Conservation (phyloP, 2,797 vertebrate species). For the Uromys caudimaculatus region DNA sequence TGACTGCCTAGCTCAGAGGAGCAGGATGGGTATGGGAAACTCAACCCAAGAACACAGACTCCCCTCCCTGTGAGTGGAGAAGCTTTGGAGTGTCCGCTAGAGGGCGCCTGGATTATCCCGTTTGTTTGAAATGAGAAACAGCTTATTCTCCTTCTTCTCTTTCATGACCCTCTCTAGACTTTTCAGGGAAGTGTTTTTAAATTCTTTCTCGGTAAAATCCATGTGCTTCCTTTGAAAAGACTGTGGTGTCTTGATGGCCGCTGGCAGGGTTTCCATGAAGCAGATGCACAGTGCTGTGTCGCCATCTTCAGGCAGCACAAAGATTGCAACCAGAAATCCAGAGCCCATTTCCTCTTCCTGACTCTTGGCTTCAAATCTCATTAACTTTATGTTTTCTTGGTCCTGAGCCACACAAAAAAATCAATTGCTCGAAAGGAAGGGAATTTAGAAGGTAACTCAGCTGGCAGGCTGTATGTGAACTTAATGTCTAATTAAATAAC, state of each 20-base stretch:
- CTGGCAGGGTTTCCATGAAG: neutral
- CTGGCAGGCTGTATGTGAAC: neutral
- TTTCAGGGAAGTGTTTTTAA: conserved; percentile 40
- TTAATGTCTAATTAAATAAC: neutral
- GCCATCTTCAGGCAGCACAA: conserved; percentile 74
- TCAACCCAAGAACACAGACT: neutral
- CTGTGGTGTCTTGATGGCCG: neutral
- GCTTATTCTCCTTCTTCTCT: neutral
- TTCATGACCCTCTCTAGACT: neutral
- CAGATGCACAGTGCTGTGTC: neutral
- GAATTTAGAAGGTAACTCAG: neutral
- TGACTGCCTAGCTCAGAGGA: neutral
- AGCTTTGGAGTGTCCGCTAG: neutral
- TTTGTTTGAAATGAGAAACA: conserved; percentile 33
- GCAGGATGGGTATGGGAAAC: neutral
- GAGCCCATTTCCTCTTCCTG: neutral
- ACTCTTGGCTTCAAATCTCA: neutral
- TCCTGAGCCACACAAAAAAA: conserved; percentile 10
- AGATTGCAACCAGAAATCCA: conserved; percentile 2
- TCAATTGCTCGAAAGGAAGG: neutral
- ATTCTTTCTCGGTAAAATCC: conserved; percentile 15
- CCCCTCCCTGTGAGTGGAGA: accelerated
- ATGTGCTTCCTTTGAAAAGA: neutral
- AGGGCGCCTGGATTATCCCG: neutral
- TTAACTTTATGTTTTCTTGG: neutral